Conservation (phyloP, 1,140 invertebrate genomes). For the Drosophila bifasciata region DNA sequence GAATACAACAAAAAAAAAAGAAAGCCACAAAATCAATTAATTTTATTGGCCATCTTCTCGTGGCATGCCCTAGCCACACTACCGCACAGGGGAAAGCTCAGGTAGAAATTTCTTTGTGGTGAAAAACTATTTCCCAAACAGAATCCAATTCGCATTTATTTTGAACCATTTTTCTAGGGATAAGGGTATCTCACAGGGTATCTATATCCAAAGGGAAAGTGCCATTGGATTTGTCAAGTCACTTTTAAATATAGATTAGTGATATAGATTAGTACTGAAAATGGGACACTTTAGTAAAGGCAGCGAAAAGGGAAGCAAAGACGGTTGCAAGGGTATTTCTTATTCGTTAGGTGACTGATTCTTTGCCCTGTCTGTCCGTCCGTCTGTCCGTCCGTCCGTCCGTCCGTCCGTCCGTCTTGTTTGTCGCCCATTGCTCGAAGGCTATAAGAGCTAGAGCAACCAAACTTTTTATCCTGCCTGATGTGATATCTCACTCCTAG, state of each 20-base stretch:
- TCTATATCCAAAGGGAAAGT: constrained; percentile 1
- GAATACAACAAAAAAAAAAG: constrained; percentile 41
- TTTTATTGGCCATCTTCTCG: constrained; percentile 65
- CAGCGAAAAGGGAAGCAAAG: no score
- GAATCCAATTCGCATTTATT: constrained; percentile 27
- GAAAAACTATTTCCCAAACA: constrained; percentile 62
- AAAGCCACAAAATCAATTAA: constrained; percentile 79
- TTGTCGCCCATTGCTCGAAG: no score
- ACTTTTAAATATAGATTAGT: background rate
- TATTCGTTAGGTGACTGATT: constrained; percentile 13
- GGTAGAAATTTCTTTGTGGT: constrained; percentile 69
- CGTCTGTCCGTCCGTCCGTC: no score
- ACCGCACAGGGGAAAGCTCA: constrained; percentile 42
- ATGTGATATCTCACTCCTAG: no score
- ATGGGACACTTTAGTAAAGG: no score
- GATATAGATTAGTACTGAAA: no score
- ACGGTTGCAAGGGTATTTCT: constrained; percentile 44
- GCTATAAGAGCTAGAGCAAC: no score
- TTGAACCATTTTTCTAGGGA: constrained; percentile 15
- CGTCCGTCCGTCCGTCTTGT: no score
- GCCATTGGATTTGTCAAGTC: background rate
- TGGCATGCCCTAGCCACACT: constrained; percentile 3
- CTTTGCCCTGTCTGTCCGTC: no score
- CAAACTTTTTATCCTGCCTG: no score
- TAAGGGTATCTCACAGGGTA: no score